Conservation (phyloP, 2,113 vertebrate genomes). For the Lamprotornis superbus region DNA sequence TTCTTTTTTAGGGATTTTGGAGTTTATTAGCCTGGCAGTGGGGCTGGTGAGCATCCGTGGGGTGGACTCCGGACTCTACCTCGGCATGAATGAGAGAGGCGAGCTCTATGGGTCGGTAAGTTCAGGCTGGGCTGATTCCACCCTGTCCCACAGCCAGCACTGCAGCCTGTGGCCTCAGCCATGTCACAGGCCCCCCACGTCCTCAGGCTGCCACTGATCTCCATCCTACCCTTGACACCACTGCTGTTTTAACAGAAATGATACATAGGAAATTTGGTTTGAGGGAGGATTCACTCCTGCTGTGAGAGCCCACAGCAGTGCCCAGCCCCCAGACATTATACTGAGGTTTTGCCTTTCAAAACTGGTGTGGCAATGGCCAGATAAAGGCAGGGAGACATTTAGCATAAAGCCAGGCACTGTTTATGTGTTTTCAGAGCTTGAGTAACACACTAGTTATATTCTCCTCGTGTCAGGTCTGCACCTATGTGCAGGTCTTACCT, state of each 20-base stretch:
- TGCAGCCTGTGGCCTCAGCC: accelerated
- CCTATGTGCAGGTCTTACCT: neutral
- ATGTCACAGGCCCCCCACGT: neutral
- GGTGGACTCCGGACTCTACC: conserved; percentile 95
- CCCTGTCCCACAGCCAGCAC: neutral
- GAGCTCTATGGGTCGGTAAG: conserved; percentile 97
- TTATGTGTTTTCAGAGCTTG: neutral
- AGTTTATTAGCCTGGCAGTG: conserved; percentile 99
- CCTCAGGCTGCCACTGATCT: neutral
- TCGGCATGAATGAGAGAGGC: conserved; percentile 98
- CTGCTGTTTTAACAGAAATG: neutral
- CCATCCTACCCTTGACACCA: neutral
- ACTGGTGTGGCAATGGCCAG: neutral
- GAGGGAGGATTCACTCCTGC: neutral
- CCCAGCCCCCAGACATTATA: neutral
- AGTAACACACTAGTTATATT: neutral
- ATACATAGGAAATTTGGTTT: accelerated
- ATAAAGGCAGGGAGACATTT: neutral
- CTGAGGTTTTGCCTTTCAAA: neutral
- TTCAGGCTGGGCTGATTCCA: neutral
- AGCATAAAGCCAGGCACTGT: neutral
- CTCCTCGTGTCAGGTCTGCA: neutral
- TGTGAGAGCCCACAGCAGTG: neutral
- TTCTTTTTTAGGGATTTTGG: conserved; percentile 88
- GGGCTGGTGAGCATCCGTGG: conserved; percentile 98